These are phyloP conservation scores for Danio albolineatus DNA, from an alignment of 2,797 vertebrate species.

Conservation along the genomic window DNA sequence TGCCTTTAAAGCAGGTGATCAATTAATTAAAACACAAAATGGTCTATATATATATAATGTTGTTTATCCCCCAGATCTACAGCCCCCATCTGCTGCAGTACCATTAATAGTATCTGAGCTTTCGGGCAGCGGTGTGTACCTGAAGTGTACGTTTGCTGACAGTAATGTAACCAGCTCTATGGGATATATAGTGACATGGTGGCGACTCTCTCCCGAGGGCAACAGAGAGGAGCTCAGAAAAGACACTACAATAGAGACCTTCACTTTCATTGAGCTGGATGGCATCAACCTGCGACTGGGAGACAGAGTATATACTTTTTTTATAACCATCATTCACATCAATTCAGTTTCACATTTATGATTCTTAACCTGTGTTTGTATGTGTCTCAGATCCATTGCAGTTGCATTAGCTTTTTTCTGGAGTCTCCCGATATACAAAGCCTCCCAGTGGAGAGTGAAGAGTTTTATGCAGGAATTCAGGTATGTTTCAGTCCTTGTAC, in stretches of 20 bases:
- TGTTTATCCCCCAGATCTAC: conserved; percentile 56
- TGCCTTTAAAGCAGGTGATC: no score
- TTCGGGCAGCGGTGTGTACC: conserved; percentile 74
- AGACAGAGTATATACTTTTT: conserved; percentile 83
- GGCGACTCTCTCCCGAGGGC: conserved; percentile 82
- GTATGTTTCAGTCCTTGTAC: conserved; percentile 64
- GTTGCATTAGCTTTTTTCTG: conserved; percentile 84
- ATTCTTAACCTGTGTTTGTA: neutral
- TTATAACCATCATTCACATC: neutral
- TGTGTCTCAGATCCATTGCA: conserved; percentile 85
- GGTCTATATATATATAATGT: neutral
- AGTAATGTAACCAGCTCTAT: conserved; percentile 77
- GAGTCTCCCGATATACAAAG: conserved; percentile 81
- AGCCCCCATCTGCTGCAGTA: conserved; percentile 71
- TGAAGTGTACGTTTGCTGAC: conserved; percentile 83
- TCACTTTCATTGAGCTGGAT: conserved; percentile 87
- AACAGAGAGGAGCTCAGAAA: conserved; percentile 85
- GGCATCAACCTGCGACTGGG: conserved; percentile 90
- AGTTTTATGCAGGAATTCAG: conserved; percentile 91
- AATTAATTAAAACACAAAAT: no score
- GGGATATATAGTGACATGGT: conserved; percentile 86
- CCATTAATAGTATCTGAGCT: conserved; percentile 79
- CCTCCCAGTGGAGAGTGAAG: conserved; percentile 78
- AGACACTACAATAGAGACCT: conserved; percentile 83
- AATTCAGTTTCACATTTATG: neutral